A percentile compares a stretch with the other conserved stretches of the same genome.
These are phyloP conservation scores for Digitonthophagus gazella DNA, from an alignment of 2,888 invertebrate species.

Conservation along the genomic window DNA sequence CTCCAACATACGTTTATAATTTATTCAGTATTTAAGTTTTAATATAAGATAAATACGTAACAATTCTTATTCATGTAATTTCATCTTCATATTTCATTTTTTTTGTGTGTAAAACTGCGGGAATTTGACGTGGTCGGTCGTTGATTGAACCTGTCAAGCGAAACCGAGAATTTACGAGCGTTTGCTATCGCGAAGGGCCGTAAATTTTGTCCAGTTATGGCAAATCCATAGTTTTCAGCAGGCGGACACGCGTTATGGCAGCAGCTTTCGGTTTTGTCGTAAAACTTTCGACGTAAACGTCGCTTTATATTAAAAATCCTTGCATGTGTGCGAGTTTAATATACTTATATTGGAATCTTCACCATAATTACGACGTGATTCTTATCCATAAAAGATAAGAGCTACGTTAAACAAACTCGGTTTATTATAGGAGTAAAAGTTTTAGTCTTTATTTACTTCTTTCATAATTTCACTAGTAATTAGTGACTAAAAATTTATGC, in stretches of 20 bases:
- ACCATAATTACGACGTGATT: neutral
- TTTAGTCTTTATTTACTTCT: constrained; percentile 8
- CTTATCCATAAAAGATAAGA: neutral
- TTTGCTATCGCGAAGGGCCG: constrained; percentile 20
- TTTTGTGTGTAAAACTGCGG: constrained; percentile 1
- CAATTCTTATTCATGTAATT: neutral
- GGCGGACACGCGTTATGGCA: constrained; percentile 23
- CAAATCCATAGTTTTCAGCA: constrained; percentile 28
- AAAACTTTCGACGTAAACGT: neutral
- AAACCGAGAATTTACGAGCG: constrained; percentile 25
- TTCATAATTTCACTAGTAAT: neutral
- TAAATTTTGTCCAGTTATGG: constrained; percentile 27
- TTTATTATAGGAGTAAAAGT: neutral
- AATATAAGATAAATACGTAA: neutral
- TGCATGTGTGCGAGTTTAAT: neutral
- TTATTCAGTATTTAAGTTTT: neutral
- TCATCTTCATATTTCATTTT: neutral
- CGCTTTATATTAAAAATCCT: neutral
- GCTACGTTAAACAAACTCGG: neutral
- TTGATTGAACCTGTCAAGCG: constrained; percentile 20
- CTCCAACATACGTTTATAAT: neutral
- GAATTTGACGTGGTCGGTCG: constrained; percentile 7
- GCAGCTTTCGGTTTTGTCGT: neutral
- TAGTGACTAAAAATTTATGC: neutral
- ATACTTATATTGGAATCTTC: constrained; percentile 3